Percentiles rank a stretch among this genome's conserved stretches.
Conservation (phyloP, 2,888 invertebrate species). For the Limnephilus rhombicus region DNA sequence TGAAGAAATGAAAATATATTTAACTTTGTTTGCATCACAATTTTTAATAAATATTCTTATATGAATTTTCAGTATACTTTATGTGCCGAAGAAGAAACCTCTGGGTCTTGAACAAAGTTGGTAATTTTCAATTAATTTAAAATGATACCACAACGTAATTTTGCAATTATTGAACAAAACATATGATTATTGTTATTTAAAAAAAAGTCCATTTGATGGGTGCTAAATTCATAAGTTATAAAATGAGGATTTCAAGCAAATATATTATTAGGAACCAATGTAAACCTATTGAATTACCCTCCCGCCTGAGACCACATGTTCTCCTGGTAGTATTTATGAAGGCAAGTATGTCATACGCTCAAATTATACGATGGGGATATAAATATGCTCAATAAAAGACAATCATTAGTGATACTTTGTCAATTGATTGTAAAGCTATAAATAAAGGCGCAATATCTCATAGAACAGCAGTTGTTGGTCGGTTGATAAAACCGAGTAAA, state of each 20-base stretch:
- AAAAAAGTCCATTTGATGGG: not conserved
- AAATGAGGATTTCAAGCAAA: not conserved
- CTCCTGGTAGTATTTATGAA: not conserved
- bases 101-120: too few species aligned
- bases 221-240: not conserved
- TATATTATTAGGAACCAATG: not conserved
- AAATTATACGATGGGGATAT: not conserved
- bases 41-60: too few species aligned
- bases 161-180: too few species aligned
- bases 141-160: too few species aligned
- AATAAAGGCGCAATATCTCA: conserved; percentile 19
- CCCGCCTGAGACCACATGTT: not conserved
- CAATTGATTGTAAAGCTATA: conserved; percentile 42
- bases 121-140: too few species aligned
- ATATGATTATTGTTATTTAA: too few species aligned
- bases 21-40: too few species aligned
- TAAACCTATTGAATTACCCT: not conserved
- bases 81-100: too few species aligned
- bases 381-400: not conserved
- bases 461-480: not conserved
- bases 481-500: not conserved
- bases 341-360: not conserved
- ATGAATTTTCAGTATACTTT: too few species aligned
- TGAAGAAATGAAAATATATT: too few species aligned
- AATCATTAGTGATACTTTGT: conserved; percentile 19